Base-by-base conservation (phyloP, 1,140 invertebrate species). In the Sarcophaga bullata region DNA sequence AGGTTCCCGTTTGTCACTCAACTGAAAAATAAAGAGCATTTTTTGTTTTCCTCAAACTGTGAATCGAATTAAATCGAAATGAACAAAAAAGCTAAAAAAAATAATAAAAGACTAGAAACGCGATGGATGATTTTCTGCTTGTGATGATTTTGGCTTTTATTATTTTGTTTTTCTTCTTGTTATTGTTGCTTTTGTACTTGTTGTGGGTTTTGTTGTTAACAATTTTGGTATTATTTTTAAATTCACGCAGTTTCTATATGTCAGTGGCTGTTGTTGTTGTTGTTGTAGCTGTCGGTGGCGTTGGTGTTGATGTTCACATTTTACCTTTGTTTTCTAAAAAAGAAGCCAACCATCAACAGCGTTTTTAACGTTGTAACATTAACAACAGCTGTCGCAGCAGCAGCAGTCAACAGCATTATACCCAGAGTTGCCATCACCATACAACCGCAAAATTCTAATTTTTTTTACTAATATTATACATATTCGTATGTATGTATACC, bases 1-100 rank as follows among this genome's bases (percentile, higher is more conserved):
- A 25, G 81, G 49, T 81, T 49, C 81, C 72, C 81, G 68, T 58
- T 68, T 81, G 81, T 81, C 81, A 81, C 81, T 81, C 62, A 68
- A 81, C 81, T 81, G 68, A 81, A 81, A 73, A 80, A 80, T 62
- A 17, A 37, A 78, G 49, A 78, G 75, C 37, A 48, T 78, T 78
- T 37, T 37, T 37, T 37, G 25, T 37, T 37, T 37, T 37, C 25
- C 25, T 78, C 75, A 48, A 78, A 78, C 75, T 78, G 75, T 78
- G 25, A 37, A 37, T 37, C 25, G 25, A 37, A 37, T 37, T 37
- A 37, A 37, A 37, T 37, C 25, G 25, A 37, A 37, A 37, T 37
- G 25, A 37, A 37, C 25, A 37, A 37, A 37, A 37, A 37, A 37
- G 4, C 25, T 37, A 37, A 78, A 78, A 78, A 52, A 52, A 52